A percentile compares a stretch with the other conserved stretches of the same genome.
These are phyloP conservation scores for Crocuta crocuta DNA, from an alignment of 2,113 vertebrate species.

Conservation along the genomic window DNA sequence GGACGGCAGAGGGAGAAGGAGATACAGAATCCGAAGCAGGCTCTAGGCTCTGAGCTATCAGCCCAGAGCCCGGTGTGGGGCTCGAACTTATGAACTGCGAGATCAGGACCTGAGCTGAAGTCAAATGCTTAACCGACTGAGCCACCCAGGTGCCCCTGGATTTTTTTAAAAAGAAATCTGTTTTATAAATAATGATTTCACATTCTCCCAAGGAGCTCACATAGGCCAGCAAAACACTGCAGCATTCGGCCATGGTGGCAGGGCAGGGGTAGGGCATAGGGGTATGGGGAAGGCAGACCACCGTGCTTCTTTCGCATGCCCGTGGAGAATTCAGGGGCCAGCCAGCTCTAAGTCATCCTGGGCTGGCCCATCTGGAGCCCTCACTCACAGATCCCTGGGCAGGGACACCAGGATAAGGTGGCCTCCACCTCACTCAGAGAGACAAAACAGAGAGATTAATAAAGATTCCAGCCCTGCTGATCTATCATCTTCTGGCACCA, in stretches of 20 bases:
- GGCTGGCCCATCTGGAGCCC: not conserved
- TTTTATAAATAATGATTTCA: not conserved
- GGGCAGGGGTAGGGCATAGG: not conserved
- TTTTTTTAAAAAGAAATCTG: not conserved
- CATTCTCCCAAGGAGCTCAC: not conserved
- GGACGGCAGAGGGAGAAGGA: too few relatives aligned
- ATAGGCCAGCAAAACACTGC: not conserved
- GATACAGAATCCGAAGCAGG: too few relatives aligned
- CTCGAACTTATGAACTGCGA: too few relatives aligned
- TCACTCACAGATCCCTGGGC: not conserved
- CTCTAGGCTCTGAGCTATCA: too few relatives aligned
- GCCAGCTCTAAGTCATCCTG: not conserved
- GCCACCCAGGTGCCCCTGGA: too few relatives aligned
- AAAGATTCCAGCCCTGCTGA: conserved; percentile 58
- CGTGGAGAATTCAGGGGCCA: too few relatives aligned
- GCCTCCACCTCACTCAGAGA: conserved; percentile 20
- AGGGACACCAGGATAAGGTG: not conserved
- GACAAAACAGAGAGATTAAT: conserved; percentile 68
- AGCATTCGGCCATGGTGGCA: not conserved
- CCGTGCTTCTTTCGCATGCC: not conserved
- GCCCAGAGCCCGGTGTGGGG: too few relatives aligned
- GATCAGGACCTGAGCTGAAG: too few relatives aligned
- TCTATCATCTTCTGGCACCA: conserved; percentile 67
- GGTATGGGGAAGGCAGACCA: too few relatives aligned
- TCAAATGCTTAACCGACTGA: too few relatives aligned